Evolutionary conservation across 1,140 invertebrate species (phyloP).

Genomic region (Cylas formicarius): DNA sequence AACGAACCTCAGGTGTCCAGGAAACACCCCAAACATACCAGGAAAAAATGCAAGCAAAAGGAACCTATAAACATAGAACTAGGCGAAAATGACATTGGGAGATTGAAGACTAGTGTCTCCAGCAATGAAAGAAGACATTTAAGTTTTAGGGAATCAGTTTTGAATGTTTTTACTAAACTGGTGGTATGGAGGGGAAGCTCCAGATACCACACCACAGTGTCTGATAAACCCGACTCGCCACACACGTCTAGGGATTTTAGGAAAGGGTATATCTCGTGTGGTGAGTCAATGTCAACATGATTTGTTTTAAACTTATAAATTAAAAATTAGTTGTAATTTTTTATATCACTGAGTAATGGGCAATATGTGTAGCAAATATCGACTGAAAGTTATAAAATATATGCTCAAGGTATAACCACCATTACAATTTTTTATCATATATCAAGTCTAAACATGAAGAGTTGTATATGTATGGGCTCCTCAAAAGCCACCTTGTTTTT

Average conservation of each 20-base stretch:
- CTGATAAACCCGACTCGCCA: constrained; percentile 52
- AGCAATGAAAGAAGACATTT: constrained; percentile 42
- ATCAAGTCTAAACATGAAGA: no score
- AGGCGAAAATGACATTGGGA: constrained; percentile 31
- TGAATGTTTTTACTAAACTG: constrained; percentile 60
- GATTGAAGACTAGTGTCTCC: constrained; percentile 36
- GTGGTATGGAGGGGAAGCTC: constrained; percentile 51
- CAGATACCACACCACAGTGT: constrained; percentile 50
- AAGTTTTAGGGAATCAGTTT: constrained; percentile 50
- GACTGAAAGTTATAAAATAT: no score
- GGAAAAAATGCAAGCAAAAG: constrained; percentile 42
- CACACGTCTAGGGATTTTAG: constrained; percentile 43
- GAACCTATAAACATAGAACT: constrained; percentile 26
- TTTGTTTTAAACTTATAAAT: no score
- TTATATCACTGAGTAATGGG: no score
- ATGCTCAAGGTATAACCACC: no score
- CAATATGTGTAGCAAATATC: no score
- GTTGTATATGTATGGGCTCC: no score
- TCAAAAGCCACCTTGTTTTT: no score
- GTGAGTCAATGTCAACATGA: no score
- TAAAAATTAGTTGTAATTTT: no score
- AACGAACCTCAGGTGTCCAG: constrained; percentile 32
- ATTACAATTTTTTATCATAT: no score
- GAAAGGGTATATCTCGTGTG: constrained; percentile 50
- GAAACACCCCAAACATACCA: constrained; percentile 35